These are phyloP conservation scores for Drosophila affinis DNA, from an alignment of 2,888 invertebrate species.

Conservation along the genomic window DNA sequence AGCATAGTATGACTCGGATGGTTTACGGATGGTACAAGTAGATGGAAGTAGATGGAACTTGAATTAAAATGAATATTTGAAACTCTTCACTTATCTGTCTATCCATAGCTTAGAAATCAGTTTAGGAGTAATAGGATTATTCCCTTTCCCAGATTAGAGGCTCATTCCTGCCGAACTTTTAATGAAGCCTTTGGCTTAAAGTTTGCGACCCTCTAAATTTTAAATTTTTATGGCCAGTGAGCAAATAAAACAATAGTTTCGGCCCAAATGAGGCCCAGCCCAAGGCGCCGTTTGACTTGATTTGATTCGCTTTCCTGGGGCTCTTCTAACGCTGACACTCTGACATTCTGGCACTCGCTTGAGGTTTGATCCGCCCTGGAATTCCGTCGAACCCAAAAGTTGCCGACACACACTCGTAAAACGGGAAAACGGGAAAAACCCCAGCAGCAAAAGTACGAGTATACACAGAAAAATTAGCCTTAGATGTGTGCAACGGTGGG, in stretches of 20 bases:
- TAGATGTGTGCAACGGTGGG: not conserved
- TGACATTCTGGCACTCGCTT: not conserved
- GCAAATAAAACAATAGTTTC: slow-evolving; percentile 33
- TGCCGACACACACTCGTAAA: slow-evolving; percentile 15
- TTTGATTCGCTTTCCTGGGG: slow-evolving; percentile 19
- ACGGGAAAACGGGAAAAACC: slow-evolving; percentile 9
- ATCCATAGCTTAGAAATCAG: too few relatives aligned
- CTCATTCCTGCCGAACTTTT: slow-evolving; percentile 28
- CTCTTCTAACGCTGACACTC: not conserved
- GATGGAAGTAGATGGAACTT: not conserved
- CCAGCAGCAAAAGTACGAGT: slow-evolving; percentile 19
- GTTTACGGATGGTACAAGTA: too few relatives aligned
- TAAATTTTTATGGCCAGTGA: slow-evolving; percentile 25
- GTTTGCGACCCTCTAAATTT: slow-evolving; percentile 24
- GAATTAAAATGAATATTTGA: not conserved
- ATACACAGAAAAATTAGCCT: slow-evolving; percentile 26
- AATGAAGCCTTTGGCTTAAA: slow-evolving; percentile 36
- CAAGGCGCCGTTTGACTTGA: slow-evolving; percentile 31
- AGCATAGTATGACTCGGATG: too few relatives aligned
- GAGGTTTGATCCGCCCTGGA: not conserved
- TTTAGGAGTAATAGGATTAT: not conserved
- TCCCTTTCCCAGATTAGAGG: not conserved
- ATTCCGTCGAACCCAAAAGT: slow-evolving; percentile 22
- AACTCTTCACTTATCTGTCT: too few relatives aligned
- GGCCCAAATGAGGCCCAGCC: slow-evolving; percentile 21